Base-by-base conservation (phyloP, 2,113 vertebrate genomes). In the Nibea coibor region DNA sequence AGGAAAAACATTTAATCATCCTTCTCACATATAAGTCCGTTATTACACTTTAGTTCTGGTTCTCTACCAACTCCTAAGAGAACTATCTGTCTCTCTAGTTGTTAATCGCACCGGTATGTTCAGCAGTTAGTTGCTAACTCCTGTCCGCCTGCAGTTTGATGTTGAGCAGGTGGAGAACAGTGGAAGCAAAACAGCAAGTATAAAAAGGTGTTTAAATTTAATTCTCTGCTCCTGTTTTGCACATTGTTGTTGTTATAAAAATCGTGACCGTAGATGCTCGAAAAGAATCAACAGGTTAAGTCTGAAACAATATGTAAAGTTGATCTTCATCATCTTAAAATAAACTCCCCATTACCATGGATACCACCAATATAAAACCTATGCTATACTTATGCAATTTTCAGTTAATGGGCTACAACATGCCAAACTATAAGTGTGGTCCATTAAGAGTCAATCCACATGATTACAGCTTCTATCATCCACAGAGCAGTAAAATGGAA, bases 401-500 rank as follows among this genome's bases (percentile, higher is more conserved):
- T 74, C 24, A 67, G 50, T 64, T 77, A 72, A 72, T 71, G 24
- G 35, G 26, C 28, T 79, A 54, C 74, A 88, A 65, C 75, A 26
- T 22, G 42, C 70, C 65, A 80, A 74, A 77, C 35, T 61, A 81
- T 58, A 79, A 81, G 45, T 66, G 74, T 31, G 48, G 64, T 84
- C 75, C 75, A 83, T 87, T 83, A 61, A 56, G 58, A 59, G 58
- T 56, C 74, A 83, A 68, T 62, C 26, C 57, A 53, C 9, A 80
- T 63, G 48, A 84, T 75, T 62, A 54, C 45, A 39, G 78, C 31
- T 65, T 61, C 67, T 53, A 42, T 72, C 62, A 75, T 45, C 26
- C 16, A 63, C 63, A 62, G 35, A 57, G 76, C 17, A 43, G 58
- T 50, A 35, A 69, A 66, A 63, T 67, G 26, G 24, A 82, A 73